These are phyloP conservation scores for Phainopepla nitens DNA, from an alignment of 2,113 vertebrate genomes.

Conservation along the genomic window DNA sequence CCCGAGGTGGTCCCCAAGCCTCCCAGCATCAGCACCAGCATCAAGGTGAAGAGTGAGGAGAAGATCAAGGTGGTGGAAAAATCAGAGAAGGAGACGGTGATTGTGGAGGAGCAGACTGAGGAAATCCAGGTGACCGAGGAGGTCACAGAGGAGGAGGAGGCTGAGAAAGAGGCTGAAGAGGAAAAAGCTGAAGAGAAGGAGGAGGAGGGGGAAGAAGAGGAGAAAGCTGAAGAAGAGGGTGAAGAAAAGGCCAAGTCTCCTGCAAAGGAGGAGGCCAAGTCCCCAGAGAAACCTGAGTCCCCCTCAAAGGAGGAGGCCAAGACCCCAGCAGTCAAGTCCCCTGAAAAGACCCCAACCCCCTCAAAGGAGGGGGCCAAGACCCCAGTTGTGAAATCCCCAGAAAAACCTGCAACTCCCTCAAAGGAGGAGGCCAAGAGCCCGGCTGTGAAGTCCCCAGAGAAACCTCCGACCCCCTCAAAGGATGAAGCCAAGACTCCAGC, in stretches of 20 bases:
- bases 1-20: slow-evolving; percentile 73
- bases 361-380: slow-evolving; percentile 44
- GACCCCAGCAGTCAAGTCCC: background rate
- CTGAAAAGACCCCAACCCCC: background rate
- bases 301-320: slow-evolving; percentile 51
- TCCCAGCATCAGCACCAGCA: slow-evolving; percentile 66
- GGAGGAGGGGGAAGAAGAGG: slow-evolving; percentile 1
- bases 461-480: background rate
- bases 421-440: background rate
- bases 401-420: background rate
- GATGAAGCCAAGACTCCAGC: background rate
- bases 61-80: slow-evolving; percentile 79
- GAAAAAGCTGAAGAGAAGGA: background rate
- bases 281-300: slow-evolving; percentile 10
- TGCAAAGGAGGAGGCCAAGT: background rate
- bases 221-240: slow-evolving; percentile 27
- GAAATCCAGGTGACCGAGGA: slow-evolving; percentile 88
- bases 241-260: slow-evolving; percentile 55
- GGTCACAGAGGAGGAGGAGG: slow-evolving; percentile 81
- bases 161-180: background rate
- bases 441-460: background rate
- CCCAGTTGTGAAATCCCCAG: background rate
- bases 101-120: slow-evolving; percentile 88
- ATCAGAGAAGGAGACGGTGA: slow-evolving; percentile 86
- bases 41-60: slow-evolving; percentile 86